Evolutionary conservation across 2,113 vertebrate species (phyloP).

Genomic region (Trinectes maculatus): DNA sequence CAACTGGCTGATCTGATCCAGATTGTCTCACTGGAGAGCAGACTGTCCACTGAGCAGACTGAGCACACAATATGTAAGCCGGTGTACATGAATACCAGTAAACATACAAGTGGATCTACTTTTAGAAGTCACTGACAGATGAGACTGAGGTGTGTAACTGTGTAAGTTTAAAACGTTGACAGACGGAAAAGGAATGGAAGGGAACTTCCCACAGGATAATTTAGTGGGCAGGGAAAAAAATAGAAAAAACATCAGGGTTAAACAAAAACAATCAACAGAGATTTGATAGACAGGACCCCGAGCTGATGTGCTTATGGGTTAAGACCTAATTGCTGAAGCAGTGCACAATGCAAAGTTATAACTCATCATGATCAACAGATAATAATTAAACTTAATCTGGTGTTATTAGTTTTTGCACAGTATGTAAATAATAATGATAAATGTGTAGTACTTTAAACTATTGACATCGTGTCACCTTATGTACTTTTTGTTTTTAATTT

Average conservation of each 20-base stretch:
- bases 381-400: constrained; percentile 40
- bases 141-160: too few species aligned
- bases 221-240: neutral
- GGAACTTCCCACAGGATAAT: neutral
- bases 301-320: constrained; percentile 46
- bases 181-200: too few species aligned
- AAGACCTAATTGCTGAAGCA: constrained; percentile 37
- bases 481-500: too few species aligned
- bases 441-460: neutral
- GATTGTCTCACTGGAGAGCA: too few species aligned
- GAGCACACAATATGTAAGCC: too few species aligned
- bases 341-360: constrained; percentile 23
- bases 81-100: too few species aligned
- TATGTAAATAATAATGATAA: constrained; percentile 26
- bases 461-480: neutral
- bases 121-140: too few species aligned
- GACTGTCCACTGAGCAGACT: too few species aligned
- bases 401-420: constrained; percentile 24
- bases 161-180: too few species aligned
- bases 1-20: too few species aligned
- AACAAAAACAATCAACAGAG: constrained; percentile 63
- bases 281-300: constrained; percentile 71
- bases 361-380: constrained; percentile 28
- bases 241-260: constrained; percentile 22
- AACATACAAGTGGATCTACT: too few species aligned